Evolutionary conservation across 2,797 vertebrate genomes (phyloP).

Genomic region (Helarctos malayanus): DNA sequence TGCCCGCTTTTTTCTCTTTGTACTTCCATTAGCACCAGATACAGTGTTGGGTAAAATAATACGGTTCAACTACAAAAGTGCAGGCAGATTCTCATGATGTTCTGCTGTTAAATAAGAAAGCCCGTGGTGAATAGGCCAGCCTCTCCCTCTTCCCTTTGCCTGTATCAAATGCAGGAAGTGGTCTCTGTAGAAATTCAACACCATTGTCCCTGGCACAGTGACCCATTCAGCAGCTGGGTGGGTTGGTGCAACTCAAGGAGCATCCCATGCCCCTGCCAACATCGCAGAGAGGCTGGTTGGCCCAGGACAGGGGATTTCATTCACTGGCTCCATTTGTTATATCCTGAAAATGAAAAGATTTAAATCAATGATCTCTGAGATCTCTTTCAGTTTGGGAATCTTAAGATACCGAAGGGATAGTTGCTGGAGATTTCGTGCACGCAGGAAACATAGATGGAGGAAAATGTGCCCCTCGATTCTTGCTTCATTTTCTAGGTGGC

Average conservation of each 20-base stretch:
- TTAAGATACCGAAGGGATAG: background rate
- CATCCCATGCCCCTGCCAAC: background rate
- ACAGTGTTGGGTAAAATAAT: background rate
- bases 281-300: background rate
- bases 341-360: background rate
- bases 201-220: background rate
- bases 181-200: background rate
- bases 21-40: background rate
- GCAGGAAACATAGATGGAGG: background rate
- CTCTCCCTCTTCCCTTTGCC: background rate
- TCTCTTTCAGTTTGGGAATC: background rate
- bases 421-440: background rate
- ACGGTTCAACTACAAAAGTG: accelerated
- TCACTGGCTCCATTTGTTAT: background rate
- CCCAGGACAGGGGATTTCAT: background rate
- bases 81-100: background rate
- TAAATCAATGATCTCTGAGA: background rate
- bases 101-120: background rate
- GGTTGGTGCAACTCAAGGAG: background rate
- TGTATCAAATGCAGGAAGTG: background rate
- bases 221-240: background rate
- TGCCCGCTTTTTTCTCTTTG: background rate
- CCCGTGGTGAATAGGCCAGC: background rate
- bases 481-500: background rate
- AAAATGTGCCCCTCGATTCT: background rate